phyloP scores from a whole-genome alignment of 2,113 vertebrate species.

The Zootoca vivipara region DNA sequence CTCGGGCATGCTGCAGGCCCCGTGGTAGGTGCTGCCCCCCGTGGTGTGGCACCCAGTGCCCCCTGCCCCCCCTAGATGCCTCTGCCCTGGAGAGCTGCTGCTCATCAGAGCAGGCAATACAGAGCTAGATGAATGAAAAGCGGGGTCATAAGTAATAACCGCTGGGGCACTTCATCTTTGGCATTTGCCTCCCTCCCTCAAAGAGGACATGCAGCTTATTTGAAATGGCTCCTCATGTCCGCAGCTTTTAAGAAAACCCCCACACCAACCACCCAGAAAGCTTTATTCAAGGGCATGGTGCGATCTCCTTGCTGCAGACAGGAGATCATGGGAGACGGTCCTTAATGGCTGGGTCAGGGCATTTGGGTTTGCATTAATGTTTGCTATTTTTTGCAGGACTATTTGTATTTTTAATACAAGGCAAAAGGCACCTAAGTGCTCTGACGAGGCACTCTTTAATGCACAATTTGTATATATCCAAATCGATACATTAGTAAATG shows the following conservation, averaged over 20 bases:
- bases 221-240: neutral
- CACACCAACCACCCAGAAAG: too few species aligned
- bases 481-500: constrained; percentile 23
- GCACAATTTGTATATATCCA: constrained; percentile 44
- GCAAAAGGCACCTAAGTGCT: constrained; percentile 32
- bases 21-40: too few species aligned
- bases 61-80: too few species aligned
- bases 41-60: too few species aligned
- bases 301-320: neutral
- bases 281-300: neutral
- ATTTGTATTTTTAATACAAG: constrained; percentile 33
- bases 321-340: neutral
- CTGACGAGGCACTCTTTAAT: constrained; percentile 24
- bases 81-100: too few species aligned
- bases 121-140: neutral
- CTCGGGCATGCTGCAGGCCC: too few species aligned
- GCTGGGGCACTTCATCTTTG: neutral
- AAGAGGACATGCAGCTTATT: neutral
- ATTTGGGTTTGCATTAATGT: neutral
- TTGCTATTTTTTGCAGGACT: constrained; percentile 22
- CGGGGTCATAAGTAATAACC: neutral
- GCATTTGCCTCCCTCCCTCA: neutral
- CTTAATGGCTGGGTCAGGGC: neutral
- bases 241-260: neutral
- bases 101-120: too few species aligned